Conservation (phyloP, 2,888 invertebrate genomes). For the Sepiola atlantica region DNA sequence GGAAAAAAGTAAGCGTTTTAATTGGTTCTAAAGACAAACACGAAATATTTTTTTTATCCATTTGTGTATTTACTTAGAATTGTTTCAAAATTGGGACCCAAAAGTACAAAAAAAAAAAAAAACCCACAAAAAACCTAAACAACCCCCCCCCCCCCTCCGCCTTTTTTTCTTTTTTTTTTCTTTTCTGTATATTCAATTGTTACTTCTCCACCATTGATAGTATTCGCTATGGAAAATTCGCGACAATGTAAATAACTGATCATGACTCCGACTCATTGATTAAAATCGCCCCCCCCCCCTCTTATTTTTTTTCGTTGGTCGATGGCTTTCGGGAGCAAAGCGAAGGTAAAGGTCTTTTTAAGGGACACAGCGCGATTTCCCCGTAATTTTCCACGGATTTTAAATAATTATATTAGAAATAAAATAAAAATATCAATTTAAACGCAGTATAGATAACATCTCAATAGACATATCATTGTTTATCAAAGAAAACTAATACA, state of each 20-base stretch:
- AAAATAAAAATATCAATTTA: neutral
- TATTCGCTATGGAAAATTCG: neutral
- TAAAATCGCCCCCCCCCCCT: neutral
- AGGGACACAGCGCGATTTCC: neutral
- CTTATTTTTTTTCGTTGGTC: no score
- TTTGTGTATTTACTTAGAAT: neutral
- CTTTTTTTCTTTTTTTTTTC: no score
- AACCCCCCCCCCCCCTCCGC: no score
- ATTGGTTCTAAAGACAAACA: no score
- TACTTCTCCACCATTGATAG: no score
- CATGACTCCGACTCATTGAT: neutral
- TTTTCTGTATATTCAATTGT: no score
- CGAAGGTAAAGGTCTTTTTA: neutral
- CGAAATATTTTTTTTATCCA: no score
- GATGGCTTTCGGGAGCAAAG: neutral
- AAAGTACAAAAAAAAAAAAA: no score
- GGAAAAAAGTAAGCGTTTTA: no score
- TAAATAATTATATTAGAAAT: neutral
- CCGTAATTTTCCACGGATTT: neutral
- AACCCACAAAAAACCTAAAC: no score
- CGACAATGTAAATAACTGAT: neutral
- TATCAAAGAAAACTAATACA: no score
- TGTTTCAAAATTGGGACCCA: rapidly evolving
- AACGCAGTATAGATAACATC: neutral
- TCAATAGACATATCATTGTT: no score